These are phyloP conservation scores for Atta texana DNA, from an alignment of 1,140 invertebrate genomes.

Conservation along the genomic window DNA sequence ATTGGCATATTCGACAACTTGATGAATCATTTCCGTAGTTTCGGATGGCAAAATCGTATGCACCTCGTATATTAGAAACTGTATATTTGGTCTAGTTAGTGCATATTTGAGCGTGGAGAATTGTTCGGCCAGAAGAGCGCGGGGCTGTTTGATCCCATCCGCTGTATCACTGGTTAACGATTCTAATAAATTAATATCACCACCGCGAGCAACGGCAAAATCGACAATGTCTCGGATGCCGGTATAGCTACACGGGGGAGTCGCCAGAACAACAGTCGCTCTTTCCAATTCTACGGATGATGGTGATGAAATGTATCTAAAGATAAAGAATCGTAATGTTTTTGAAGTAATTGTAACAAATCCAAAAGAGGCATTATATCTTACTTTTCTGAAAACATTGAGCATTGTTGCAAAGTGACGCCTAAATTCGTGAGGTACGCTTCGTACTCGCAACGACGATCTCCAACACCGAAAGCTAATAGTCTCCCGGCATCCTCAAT, in stretches of 20 bases:
- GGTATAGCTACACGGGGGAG: constrained; percentile 92
- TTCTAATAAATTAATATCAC: constrained; percentile 79
- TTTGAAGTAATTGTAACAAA: neutral
- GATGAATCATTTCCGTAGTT: constrained; percentile 82
- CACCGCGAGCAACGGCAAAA: constrained; percentile 85
- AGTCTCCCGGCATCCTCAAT: constrained; percentile 88
- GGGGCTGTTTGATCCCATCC: constrained; percentile 69
- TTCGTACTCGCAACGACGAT: constrained; percentile 83
- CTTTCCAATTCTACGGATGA: constrained; percentile 87
- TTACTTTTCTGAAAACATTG: constrained; percentile 81
- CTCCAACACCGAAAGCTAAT: constrained; percentile 87
- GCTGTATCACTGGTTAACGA: constrained; percentile 69
- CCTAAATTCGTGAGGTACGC: constrained; percentile 75
- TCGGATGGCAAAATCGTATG: constrained; percentile 84
- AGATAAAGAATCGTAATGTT: constrained; percentile 5
- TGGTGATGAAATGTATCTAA: constrained; percentile 75
- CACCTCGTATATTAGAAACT: constrained; percentile 85
- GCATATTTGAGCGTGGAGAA: constrained; percentile 80
- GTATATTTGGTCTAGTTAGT: constrained; percentile 83
- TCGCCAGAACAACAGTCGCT: constrained; percentile 91
- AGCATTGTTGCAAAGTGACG: constrained; percentile 82
- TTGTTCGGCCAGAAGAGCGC: constrained; percentile 77
- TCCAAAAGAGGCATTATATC: neutral
- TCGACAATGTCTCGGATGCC: constrained; percentile 91
- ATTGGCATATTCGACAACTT: constrained; percentile 84